A percentile compares a stretch with the other conserved stretches of the same genome.
Evolutionary conservation across 2,797 vertebrate species (phyloP).

Genomic region (Moxostoma hubbsi): DNA sequence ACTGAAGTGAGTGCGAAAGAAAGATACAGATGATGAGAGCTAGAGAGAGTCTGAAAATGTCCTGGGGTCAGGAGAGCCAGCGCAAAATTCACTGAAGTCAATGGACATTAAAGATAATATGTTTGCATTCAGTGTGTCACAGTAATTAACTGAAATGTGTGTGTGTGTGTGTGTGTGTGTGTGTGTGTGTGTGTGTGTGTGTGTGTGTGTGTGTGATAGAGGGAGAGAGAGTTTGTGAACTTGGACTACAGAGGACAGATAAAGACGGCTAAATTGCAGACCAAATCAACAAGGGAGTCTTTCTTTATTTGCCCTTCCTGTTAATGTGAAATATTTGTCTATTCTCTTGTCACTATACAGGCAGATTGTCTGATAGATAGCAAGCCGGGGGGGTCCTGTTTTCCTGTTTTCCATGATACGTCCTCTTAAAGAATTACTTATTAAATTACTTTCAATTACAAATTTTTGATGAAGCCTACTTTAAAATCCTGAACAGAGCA

Average conservation of each 20-base stretch:
- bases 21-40: slow-evolving; percentile 5
- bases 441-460: no score
- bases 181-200: no score
- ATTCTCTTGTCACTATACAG: slow-evolving; percentile 74
- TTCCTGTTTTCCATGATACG: no score
- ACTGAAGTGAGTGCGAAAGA: background rate
- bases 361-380: no score
- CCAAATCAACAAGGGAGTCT: background rate
- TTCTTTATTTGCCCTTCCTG: slow-evolving; percentile 68
- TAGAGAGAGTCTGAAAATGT: slow-evolving; percentile 23
- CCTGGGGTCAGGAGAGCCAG: slow-evolving; percentile 21
- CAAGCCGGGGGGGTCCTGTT: no score
- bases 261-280: slow-evolving; percentile 28
- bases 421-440: no score
- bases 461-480: background rate
- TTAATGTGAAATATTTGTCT: slow-evolving; percentile 70
- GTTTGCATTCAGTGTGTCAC: slow-evolving; percentile 29
- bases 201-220: no score
- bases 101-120: slow-evolving; percentile 40
- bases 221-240: slow-evolving; percentile 14
- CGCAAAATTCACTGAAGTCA: background rate
- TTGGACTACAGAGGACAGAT: slow-evolving; percentile 23
- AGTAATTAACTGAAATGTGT: slow-evolving; percentile 33
- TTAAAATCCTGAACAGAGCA: slow-evolving; percentile 31
- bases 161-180: no score